Conservation (phyloP, 2,797 vertebrate genomes). For the Vespertilio murinus region DNA sequence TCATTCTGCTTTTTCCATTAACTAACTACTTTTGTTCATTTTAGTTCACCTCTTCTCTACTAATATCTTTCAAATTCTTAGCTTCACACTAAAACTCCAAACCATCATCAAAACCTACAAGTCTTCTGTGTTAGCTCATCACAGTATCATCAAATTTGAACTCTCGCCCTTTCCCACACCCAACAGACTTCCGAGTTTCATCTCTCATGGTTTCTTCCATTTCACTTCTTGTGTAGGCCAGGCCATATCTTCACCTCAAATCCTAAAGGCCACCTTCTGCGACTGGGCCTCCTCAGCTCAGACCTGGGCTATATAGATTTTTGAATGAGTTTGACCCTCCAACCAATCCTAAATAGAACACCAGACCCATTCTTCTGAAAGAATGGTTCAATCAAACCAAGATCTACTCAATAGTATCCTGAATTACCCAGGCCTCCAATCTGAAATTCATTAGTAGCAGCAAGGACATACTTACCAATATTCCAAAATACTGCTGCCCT, state of each 20-base stretch:
- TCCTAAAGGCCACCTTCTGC: background rate
- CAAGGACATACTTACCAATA: background rate
- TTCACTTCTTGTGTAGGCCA: background rate
- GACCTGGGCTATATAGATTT: background rate
- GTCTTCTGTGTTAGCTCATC: background rate
- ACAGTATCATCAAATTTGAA: background rate
- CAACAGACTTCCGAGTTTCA: background rate
- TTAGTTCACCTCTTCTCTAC: background rate
- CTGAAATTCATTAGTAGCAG: background rate
- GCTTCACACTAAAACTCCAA: background rate
- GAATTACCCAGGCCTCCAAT: background rate
- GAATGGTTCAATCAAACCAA: background rate
- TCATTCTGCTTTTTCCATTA: background rate
- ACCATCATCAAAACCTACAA: background rate
- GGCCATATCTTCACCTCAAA: background rate
- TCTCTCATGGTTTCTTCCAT: background rate
- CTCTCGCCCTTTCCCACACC: background rate
- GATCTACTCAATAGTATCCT: background rate
- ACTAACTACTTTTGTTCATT: background rate
- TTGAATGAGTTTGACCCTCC: background rate
- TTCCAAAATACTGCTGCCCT: background rate
- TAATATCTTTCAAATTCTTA: background rate
- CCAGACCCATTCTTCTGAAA: background rate
- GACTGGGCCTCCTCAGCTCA: background rate
- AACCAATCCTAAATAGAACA: background rate